Percentiles rank a stretch among this genome's conserved stretches.
Conservation (phyloP, 2,113 vertebrate species). For the Platysternon megacephalum region DNA sequence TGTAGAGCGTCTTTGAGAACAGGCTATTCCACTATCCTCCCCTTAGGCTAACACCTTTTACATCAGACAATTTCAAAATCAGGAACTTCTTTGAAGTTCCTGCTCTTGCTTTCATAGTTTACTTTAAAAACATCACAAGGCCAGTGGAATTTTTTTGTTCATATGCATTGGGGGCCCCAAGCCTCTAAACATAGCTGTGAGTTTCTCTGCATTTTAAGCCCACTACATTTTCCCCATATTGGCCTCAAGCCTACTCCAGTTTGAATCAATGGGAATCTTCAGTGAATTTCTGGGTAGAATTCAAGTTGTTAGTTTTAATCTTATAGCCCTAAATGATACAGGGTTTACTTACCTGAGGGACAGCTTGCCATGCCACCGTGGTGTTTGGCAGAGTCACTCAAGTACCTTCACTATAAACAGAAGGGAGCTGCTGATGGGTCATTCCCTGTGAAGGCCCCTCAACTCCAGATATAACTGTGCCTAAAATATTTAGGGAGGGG, state of each 20-base stretch:
- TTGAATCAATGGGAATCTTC: background rate
- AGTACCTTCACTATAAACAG: background rate
- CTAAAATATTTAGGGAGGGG: slow-evolving; percentile 4
- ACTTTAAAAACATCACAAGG: slow-evolving; percentile 73
- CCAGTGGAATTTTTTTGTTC: slow-evolving; percentile 65
- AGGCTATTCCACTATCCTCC: slow-evolving; percentile 53
- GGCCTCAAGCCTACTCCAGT: background rate
- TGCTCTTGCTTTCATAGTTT: slow-evolving; percentile 66
- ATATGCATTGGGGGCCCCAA: slow-evolving; percentile 41
- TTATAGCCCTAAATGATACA: background rate
- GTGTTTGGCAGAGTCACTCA: accelerated
- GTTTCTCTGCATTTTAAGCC: background rate
- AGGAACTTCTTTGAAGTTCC: slow-evolving; percentile 76
- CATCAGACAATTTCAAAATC: slow-evolving; percentile 74
- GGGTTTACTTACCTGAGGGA: background rate
- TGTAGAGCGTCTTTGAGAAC: slow-evolving; percentile 66
- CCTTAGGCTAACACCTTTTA: slow-evolving; percentile 71
- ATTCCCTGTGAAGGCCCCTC: background rate
- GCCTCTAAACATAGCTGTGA: slow-evolving; percentile 29
- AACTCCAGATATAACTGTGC: background rate
- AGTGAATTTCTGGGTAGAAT: slow-evolving; percentile 1
- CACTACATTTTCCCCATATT: slow-evolving; percentile 11
- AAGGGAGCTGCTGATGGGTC: background rate
- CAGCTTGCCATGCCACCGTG: background rate
- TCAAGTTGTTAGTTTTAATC: background rate